Evolutionary conservation across 2,797 vertebrate genomes (phyloP).

Genomic region (Streptopelia turtur): DNA sequence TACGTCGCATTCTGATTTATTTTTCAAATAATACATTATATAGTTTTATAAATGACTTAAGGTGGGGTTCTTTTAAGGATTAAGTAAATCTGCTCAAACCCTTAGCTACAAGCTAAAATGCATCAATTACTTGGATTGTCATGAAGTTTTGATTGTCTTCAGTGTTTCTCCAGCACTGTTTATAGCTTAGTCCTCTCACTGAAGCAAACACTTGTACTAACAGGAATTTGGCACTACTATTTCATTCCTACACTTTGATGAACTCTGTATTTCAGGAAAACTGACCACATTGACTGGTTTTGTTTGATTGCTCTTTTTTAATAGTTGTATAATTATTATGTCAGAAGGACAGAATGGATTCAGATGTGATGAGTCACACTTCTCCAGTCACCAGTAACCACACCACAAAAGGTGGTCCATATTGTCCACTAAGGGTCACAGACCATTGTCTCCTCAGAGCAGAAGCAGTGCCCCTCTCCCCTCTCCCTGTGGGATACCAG

Average conservation of each 20-base stretch:
- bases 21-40: slow-evolving; percentile 61
- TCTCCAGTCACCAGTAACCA: neutral
- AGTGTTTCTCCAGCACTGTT: slow-evolving; percentile 44
- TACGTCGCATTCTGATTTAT: slow-evolving; percentile 64
- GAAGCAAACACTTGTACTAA: slow-evolving; percentile 38
- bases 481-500: neutral
- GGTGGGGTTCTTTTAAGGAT: neutral
- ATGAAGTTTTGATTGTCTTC: slow-evolving; percentile 58
- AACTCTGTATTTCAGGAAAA: neutral
- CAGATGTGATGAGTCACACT: neutral
- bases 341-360: neutral
- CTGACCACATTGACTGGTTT: neutral
- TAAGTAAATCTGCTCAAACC: slow-evolving; percentile 72
- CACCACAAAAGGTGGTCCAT: neutral
- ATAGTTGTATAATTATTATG: neutral
- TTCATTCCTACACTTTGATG: neutral
- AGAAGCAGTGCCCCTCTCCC: neutral
- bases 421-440: neutral
- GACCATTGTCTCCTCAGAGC: neutral
- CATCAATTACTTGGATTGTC: slow-evolving; percentile 59
- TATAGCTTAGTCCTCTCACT: slow-evolving; percentile 26
- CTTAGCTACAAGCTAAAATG: slow-evolving; percentile 71
- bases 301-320: neutral
- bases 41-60: slow-evolving; percentile 60
- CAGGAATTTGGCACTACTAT: slow-evolving; percentile 4